Evolutionary conservation across 2,113 vertebrate species (phyloP).

Genomic region (Halichoerus grypus): DNA sequence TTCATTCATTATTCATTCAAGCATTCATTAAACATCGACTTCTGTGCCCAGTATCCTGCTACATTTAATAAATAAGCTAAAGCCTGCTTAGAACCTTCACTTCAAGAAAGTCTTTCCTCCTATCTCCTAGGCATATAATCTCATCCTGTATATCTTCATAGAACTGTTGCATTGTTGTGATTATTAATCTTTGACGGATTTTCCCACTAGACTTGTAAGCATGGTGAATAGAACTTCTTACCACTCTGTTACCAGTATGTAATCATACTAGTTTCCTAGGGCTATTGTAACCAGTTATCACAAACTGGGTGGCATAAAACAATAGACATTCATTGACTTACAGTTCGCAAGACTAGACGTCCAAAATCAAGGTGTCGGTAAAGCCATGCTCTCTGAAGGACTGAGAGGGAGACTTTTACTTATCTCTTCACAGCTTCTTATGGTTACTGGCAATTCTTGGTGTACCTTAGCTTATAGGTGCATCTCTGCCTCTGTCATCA

Average conservation of each 20-base stretch:
- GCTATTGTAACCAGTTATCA: not conserved
- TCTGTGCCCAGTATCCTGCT: not conserved
- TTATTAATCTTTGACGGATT: not conserved
- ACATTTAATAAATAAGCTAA: not conserved
- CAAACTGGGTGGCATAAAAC: not conserved
- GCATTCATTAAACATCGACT: not conserved
- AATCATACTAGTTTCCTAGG: not conserved
- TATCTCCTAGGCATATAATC: not conserved
- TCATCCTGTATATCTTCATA: not conserved
- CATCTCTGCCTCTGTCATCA: not conserved
- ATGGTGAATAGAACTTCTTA: not conserved
- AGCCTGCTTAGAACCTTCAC: not conserved
- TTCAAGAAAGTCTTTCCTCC: not conserved
- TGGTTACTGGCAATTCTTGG: not conserved
- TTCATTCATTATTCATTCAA: not conserved
- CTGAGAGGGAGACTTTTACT: rapidly evolving
- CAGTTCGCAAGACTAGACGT: not conserved
- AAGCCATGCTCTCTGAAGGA: not conserved
- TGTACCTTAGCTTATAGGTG: not conserved
- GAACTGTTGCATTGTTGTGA: not conserved
- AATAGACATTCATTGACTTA: not conserved
- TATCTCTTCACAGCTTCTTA: not conserved
- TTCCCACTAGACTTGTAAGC: not conserved
- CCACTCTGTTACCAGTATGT: not conserved
- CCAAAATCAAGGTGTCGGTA: not conserved